A percentile compares a stretch with the other conserved stretches of the same genome.
phyloP scores from a whole-genome alignment of 2,797 vertebrate genomes.

The Furcifer pardalis region DNA sequence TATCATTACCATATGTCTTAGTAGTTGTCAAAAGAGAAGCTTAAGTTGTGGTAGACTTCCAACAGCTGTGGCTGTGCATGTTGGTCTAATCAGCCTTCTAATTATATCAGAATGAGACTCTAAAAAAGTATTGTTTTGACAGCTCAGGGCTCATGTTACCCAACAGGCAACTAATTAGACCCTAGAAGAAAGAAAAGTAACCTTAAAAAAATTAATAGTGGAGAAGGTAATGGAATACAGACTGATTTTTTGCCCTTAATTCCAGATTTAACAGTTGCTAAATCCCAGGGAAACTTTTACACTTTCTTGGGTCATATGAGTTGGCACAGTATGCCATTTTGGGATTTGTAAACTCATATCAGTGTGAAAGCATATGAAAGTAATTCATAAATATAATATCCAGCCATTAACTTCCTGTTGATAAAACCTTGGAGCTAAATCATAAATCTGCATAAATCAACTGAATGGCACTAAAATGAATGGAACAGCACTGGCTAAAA shows the following conservation, averaged over 20 bases:
- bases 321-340: slow-evolving; percentile 17
- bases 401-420: slow-evolving; percentile 6
- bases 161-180: slow-evolving; percentile 65
- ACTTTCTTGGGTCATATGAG: slow-evolving; percentile 15
- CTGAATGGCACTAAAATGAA: slow-evolving; percentile 10
- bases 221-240: slow-evolving; percentile 31
- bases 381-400: slow-evolving; percentile 20
- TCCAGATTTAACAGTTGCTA: slow-evolving; percentile 30
- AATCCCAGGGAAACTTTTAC: background rate
- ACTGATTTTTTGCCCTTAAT: slow-evolving; percentile 42
- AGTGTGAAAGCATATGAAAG: slow-evolving; percentile 27
- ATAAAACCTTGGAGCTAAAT: slow-evolving; percentile 1
- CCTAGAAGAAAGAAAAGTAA: slow-evolving; percentile 59
- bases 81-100: slow-evolving; percentile 85
- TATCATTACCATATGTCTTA: slow-evolving; percentile 75
- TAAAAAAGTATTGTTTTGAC: slow-evolving; percentile 78
- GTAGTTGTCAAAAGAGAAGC: slow-evolving; percentile 71
- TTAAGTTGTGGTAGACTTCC: slow-evolving; percentile 77
- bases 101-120: slow-evolving; percentile 84
- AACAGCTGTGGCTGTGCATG: slow-evolving; percentile 82
- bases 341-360: slow-evolving; percentile 15
- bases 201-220: slow-evolving; percentile 59
- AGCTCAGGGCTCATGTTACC: slow-evolving; percentile 70
- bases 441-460: background rate
- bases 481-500: background rate